phyloP scores from a whole-genome alignment of 1,140 invertebrate species.

The Listronotus oregonensis region DNA sequence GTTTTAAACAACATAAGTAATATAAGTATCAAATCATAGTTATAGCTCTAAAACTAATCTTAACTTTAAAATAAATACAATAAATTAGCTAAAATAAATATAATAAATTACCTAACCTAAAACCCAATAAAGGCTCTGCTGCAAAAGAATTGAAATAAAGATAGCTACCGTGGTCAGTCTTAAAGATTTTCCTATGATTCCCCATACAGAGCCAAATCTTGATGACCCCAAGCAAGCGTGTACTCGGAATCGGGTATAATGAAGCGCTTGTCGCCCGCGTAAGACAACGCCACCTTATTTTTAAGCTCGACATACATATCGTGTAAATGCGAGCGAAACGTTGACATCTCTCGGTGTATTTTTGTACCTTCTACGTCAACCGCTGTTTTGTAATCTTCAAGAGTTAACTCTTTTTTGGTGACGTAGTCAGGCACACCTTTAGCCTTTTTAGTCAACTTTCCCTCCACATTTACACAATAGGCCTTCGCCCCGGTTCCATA shows the following conservation, averaged over 20 bases:
- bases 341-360: slow-evolving; percentile 8
- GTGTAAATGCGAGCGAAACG: slow-evolving; percentile 7
- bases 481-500: slow-evolving; percentile 17
- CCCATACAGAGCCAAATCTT: too few species aligned
- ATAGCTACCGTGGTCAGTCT: too few species aligned
- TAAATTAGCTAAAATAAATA: too few species aligned
- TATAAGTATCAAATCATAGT: too few species aligned
- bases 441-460: slow-evolving; percentile 36
- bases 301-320: slow-evolving; percentile 17
- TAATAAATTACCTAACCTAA: too few species aligned
- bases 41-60: too few species aligned
- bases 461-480: slow-evolving; percentile 19
- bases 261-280: slow-evolving; percentile 13
- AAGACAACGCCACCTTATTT: slow-evolving; percentile 17
- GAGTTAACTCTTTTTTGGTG: slow-evolving; percentile 23
- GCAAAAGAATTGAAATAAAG: too few species aligned
- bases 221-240: slow-evolving; percentile 16
- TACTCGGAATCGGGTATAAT: slow-evolving; percentile 9
- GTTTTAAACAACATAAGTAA: too few species aligned
- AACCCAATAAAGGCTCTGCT: too few species aligned
- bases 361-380: slow-evolving; percentile 3
- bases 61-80: too few species aligned
- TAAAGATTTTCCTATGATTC: too few species aligned
- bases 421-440: slow-evolving; percentile 44
- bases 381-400: slow-evolving; percentile 9